Evolutionary conservation across 2,113 vertebrate genomes (phyloP).

Genomic region (Cinclus cinclus): DNA sequence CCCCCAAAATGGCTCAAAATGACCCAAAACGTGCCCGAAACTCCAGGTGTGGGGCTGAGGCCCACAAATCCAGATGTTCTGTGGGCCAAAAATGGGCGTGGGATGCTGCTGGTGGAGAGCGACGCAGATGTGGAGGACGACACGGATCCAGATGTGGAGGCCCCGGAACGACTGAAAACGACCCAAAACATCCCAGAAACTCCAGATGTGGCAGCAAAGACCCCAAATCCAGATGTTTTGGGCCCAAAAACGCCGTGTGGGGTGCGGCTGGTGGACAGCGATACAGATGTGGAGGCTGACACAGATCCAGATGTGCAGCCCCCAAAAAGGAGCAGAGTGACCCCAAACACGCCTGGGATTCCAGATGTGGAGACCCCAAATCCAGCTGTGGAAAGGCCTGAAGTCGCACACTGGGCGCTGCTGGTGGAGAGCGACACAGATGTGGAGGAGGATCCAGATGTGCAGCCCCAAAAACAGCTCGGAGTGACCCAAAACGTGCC

Average conservation of each 20-base stretch:
- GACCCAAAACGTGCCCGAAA: fast-evolving
- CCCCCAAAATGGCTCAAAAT: fast-evolving
- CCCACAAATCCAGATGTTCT: not conserved
- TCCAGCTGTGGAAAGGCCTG: not conserved
- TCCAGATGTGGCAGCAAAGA: fast-evolving
- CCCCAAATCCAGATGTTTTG: not conserved
- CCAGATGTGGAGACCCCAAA: not conserved
- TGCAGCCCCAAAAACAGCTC: fast-evolving
- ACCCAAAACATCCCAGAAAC: fast-evolving
- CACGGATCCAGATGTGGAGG: not conserved
- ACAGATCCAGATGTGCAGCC: not conserved
- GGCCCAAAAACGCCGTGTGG: fast-evolving
- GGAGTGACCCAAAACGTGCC: fast-evolving
- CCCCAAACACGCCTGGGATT: fast-evolving
- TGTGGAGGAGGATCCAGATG: not conserved
- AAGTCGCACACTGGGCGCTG: fast-evolving
- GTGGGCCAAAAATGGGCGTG: not conserved
- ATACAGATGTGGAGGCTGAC: not conserved
- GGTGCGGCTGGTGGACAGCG: not conserved
- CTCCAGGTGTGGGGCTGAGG: not conserved
- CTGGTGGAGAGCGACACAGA: not conserved
- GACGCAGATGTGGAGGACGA: not conserved
- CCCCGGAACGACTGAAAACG: fast-evolving
- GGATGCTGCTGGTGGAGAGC: not conserved
- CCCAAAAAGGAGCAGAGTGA: fast-evolving